These are phyloP conservation scores for Cephus spinipes DNA, from an alignment of 2,888 invertebrate species.

Conservation along the genomic window DNA sequence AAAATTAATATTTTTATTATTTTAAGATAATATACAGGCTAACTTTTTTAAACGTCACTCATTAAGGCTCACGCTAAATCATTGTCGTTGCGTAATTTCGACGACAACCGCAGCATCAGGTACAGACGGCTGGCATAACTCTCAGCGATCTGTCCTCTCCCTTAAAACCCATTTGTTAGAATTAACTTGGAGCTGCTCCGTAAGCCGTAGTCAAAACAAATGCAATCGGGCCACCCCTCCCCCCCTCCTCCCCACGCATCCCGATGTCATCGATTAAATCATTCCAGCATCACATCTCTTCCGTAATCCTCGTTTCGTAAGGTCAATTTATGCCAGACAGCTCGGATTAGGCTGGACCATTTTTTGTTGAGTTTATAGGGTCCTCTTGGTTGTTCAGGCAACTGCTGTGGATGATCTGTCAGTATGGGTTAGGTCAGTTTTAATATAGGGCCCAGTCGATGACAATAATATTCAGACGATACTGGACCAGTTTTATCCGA, in stretches of 20 bases:
- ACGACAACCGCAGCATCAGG: background rate
- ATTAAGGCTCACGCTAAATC: background rate
- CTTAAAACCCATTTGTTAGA: constrained; percentile 13
- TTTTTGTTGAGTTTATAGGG: background rate
- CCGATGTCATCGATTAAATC: constrained; percentile 8
- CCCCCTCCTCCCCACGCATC: background rate
- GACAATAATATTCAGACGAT: background rate
- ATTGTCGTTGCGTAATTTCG: background rate
- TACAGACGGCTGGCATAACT: background rate
- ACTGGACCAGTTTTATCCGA: background rate
- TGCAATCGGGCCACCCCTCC: background rate
- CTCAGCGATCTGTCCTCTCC: constrained; percentile 15
- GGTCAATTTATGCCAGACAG: background rate
- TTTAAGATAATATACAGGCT: background rate
- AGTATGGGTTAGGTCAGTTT: background rate
- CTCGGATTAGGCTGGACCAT: background rate
- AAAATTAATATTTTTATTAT: background rate
- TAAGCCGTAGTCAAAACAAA: constrained; percentile 16
- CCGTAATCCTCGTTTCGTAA: background rate
- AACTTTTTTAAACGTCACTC: background rate
- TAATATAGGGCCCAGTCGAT: background rate
- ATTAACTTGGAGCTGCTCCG: constrained; percentile 17
- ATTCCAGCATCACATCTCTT: background rate
- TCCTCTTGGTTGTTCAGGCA: background rate
- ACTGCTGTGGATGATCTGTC: background rate